These are phyloP conservation scores for Cherax destructor DNA, from an alignment of 1,140 invertebrate species.

Conservation along the genomic window DNA sequence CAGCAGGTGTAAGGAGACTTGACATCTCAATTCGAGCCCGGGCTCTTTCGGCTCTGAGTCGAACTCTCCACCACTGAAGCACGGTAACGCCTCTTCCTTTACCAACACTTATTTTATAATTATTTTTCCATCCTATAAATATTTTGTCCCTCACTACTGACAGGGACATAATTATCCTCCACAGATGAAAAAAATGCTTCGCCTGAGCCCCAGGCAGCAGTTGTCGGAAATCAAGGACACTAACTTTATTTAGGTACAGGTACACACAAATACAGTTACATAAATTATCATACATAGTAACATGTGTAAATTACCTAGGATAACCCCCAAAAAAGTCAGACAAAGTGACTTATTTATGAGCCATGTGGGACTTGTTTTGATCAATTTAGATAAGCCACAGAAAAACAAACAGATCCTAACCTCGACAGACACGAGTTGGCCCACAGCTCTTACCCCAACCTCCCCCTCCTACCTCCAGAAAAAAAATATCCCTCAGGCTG, in stretches of 20 bases:
- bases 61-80: too few species aligned
- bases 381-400: constrained; percentile 30
- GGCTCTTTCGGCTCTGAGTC: too few species aligned
- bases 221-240: not conserved
- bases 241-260: too few species aligned
- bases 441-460: not conserved
- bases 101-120: not conserved
- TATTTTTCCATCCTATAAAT: not conserved
- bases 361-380: constrained; percentile 12
- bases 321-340: too few species aligned
- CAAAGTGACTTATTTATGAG: not conserved
- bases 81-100: not conserved
- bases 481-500: not conserved
- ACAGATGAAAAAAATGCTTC: not conserved
- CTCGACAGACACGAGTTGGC: constrained; percentile 9
- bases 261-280: too few species aligned
- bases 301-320: too few species aligned
- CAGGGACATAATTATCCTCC: constrained; percentile 6
- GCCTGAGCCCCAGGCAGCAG: not conserved
- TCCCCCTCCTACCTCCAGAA: not conserved
- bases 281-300: too few species aligned
- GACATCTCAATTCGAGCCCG: too few species aligned
- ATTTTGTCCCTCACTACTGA: not conserved
- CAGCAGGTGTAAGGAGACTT: too few species aligned
- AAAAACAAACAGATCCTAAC: constrained; percentile 27